A percentile compares a stretch with the other conserved stretches of the same genome.
phyloP scores from a whole-genome alignment of 2,888 invertebrate species.

The Leptinotarsa rubiginosa region DNA sequence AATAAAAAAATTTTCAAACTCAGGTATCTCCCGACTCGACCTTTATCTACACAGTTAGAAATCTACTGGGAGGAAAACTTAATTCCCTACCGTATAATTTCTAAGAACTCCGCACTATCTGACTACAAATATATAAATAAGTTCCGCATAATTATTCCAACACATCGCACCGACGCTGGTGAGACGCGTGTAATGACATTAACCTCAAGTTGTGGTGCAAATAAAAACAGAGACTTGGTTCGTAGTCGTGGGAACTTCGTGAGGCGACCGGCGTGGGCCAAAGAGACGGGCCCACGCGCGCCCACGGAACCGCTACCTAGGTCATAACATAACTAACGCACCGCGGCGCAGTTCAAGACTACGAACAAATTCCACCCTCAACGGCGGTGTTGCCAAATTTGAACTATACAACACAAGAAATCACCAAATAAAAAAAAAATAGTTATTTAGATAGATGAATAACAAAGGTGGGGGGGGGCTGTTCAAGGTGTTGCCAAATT shows the following conservation, averaged over 20 bases:
- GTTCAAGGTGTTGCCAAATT: no score
- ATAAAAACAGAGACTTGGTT: constrained; percentile 51
- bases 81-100: no score
- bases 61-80: no score
- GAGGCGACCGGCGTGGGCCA: constrained; percentile 46
- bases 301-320: constrained; percentile 51
- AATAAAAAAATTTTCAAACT: no score
- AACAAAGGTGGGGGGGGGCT: background rate
- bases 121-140: no score
- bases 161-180: constrained; percentile 27
- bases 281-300: constrained; percentile 53
- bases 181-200: constrained; percentile 52
- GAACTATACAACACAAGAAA: background rate
- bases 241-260: constrained; percentile 52
- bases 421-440: background rate
- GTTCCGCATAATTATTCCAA: background rate
- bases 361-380: constrained; percentile 14
- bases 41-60: no score
- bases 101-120: no score
- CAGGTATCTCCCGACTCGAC: no score
- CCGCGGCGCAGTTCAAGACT: constrained; percentile 8
- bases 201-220: constrained; percentile 52
- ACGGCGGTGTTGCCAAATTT: background rate
- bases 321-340: constrained; percentile 41
- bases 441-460: background rate